Evolutionary conservation across 2,113 vertebrate species (phyloP), one percentile per base, ranked within the genome.

Genomic region (Rhabdornis inornatus): DNA sequence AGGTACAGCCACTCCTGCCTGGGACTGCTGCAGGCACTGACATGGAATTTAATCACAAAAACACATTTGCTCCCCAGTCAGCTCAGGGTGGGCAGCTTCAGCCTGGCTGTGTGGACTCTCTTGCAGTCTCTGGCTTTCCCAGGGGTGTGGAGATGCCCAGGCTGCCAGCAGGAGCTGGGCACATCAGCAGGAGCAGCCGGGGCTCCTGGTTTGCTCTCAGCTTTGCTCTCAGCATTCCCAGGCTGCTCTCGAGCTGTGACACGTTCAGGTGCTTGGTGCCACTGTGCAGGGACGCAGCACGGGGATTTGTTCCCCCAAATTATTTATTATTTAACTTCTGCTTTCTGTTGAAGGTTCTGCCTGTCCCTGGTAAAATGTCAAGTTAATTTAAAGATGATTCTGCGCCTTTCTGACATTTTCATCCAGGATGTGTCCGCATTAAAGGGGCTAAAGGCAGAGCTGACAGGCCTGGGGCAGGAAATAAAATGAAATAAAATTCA

Each of bases 321-420:
- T 90, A 66, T 94, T 92, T 92, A 79, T 95, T 86, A 63, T 70
- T 87, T 94, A 76, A 59, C 83, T 95, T 87, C 2, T 55, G 52
- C 78, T 90, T 88, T 57, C 83, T 19, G 2, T 12, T 22, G 80
- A 52, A 85, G 70, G 83, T 85, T 52, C 87, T 70, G 81, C 71
- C 1, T 49, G 69, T 90, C 96, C 82, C 87, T 30, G 52, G 42
- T 79, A 87, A 97, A 96, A 97, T 94, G 97, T 96, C 97, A 94
- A 79, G 84, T 96, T 94, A 95, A 96, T 97, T 96, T 96, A 95
- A 87, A 84, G 84, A 42, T 39, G 83, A 74, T 75, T 40, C 63
- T 30, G 33, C 2, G 1, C 70, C 77, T 71, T 68, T 60, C 57
- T 97, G 96, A 96, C 97, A 94, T 97, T 97, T 97, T 77, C 82